A percentile compares a stretch with the other conserved stretches of the same genome.
Conservation (phyloP, 2,888 invertebrate species). For the Hypomecis punctinalis region DNA sequence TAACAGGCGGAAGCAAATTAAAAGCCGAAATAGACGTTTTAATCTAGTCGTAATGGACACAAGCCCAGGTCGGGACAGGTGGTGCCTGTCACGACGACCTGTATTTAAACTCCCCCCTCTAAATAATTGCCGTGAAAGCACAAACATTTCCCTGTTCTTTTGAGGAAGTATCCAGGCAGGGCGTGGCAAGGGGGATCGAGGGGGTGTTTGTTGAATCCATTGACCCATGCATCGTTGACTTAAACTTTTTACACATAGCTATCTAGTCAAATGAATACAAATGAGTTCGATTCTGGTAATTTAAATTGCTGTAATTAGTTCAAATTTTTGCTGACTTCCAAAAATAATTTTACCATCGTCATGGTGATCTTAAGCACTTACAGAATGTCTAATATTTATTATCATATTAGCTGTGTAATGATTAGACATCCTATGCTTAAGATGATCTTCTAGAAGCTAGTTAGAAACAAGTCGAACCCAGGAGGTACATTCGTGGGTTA, state of each 20-base stretch:
- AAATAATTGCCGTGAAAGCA: constrained; percentile 40
- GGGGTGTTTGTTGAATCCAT: not conserved
- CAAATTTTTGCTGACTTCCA: too few relatives aligned
- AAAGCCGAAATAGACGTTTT: constrained; percentile 19
- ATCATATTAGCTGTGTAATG: too few relatives aligned
- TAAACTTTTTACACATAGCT: not conserved
- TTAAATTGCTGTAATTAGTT: too few relatives aligned
- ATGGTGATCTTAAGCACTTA: too few relatives aligned
- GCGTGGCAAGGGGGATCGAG: not conserved
- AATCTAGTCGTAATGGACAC: constrained; percentile 28
- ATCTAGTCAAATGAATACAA: too few relatives aligned
- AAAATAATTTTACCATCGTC: too few relatives aligned
- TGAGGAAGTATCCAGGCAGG: constrained; percentile 12
- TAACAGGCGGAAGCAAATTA: constrained; percentile 14
- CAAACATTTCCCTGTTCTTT: constrained; percentile 33
- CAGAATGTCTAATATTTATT: too few relatives aligned
- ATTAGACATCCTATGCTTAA: too few relatives aligned
- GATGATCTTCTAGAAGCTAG: too few relatives aligned
- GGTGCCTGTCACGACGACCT: constrained; percentile 42
- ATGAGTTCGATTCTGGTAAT: too few relatives aligned
- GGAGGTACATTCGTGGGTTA: too few relatives aligned
- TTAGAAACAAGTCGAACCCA: too few relatives aligned
- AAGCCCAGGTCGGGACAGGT: constrained; percentile 35
- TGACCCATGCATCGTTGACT: not conserved
- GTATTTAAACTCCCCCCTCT: constrained; percentile 38